A percentile compares a stretch with the other conserved stretches of the same genome.
These are phyloP conservation scores for Sebastes schlegelii DNA, from an alignment of 2,113 vertebrate genomes.

Conservation along the genomic window DNA sequence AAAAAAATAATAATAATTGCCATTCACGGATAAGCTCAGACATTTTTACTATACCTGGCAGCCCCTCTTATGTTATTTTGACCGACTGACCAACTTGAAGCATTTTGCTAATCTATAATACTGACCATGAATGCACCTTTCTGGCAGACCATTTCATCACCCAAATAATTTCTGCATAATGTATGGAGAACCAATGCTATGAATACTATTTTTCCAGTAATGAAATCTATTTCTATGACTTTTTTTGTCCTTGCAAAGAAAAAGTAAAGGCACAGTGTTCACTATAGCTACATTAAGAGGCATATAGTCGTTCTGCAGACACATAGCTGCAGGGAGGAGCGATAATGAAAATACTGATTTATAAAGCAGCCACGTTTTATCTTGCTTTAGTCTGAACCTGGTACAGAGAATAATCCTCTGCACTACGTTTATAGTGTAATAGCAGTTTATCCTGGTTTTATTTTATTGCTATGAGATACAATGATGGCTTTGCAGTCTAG, in stretches of 20 bases:
- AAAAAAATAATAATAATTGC: too few relatives aligned
- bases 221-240: not conserved
- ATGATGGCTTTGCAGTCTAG: not conserved
- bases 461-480: slow-evolving; percentile 17
- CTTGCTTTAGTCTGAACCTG: not conserved
- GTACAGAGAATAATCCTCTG: not conserved
- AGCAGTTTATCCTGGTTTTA: slow-evolving; percentile 27
- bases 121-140: not conserved
- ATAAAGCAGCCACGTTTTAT: not conserved
- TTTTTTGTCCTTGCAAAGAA: not conserved
- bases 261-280: not conserved
- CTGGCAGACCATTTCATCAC: not conserved
- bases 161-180: not conserved
- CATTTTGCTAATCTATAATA: not conserved
- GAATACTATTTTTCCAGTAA: not conserved
- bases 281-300: not conserved
- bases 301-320: not conserved
- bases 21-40: too few relatives aligned
- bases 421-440: slow-evolving; percentile 6
- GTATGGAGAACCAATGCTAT: not conserved
- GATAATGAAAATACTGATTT: slow-evolving; percentile 15
- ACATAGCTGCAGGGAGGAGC: not conserved
- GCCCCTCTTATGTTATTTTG: too few relatives aligned
- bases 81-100: too few relatives aligned
- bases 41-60: too few relatives aligned